A percentile compares a stretch with the other conserved stretches of the same genome.
Conservation (phyloP, 2,113 vertebrate species). For the Bubo scandiacus region DNA sequence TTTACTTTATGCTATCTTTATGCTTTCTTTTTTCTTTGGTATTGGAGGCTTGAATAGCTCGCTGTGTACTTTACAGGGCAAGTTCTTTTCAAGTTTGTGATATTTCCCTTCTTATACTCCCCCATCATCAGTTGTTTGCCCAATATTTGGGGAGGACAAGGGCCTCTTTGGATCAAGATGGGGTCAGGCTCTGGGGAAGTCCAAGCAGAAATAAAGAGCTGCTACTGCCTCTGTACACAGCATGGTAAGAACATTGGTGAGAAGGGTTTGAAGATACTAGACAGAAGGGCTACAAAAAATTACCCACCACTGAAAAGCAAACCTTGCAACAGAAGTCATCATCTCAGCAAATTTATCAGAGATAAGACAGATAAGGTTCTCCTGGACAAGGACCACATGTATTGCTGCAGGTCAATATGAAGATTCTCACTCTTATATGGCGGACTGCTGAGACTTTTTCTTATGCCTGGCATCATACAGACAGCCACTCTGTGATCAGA, state of each 20-base stretch:
- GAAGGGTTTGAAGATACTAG: not conserved
- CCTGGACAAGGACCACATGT: not conserved
- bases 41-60: not conserved
- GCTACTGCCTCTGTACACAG: not conserved
- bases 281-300: not conserved
- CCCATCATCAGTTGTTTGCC: not conserved
- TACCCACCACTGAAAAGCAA: not conserved
- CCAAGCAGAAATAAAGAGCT: not conserved
- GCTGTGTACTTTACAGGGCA: not conserved
- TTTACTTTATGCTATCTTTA: not conserved
- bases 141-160: not conserved
- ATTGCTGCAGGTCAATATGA: not conserved
- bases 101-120: not conserved
- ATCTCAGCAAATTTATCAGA: not conserved
- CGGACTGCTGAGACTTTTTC: not conserved
- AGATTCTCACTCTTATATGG: not conserved
- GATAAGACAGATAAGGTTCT: not conserved
- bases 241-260: not conserved
- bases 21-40: not conserved
- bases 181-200: not conserved
- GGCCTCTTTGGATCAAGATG: not conserved
- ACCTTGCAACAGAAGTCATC: not conserved
- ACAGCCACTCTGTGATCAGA: not conserved
- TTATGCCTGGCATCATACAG: not conserved
- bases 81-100: not conserved